Evolutionary conservation across 2,888 invertebrate genomes (phyloP).

Genomic region (Protophormia terraenovae): DNA sequence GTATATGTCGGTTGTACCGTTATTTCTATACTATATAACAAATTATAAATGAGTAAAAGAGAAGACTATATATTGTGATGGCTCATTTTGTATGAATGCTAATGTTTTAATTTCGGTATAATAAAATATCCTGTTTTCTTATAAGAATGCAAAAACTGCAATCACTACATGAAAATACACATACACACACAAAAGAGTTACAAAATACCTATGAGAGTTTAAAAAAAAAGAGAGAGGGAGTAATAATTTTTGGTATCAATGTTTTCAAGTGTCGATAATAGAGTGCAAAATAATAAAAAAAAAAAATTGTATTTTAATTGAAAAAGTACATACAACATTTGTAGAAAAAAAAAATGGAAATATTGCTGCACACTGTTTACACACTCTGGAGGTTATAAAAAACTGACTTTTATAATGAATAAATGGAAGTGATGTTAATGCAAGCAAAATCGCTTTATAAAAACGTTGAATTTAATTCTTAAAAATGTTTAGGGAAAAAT

Average conservation of each 20-base stretch:
- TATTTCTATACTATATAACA: conserved; percentile 21
- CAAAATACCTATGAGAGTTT: background rate
- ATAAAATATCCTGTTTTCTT: conserved; percentile 78
- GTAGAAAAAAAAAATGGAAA: background rate
- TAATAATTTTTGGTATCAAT: background rate
- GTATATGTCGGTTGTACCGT: conserved; percentile 35
- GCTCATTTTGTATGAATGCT: background rate
- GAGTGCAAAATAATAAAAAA: conserved; percentile 31
- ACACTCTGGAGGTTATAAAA: background rate
- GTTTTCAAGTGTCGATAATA: conserved; percentile 50
- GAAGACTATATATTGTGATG: conserved; percentile 53
- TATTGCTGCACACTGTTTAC: conserved; percentile 22
- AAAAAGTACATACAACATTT: conserved; percentile 35
- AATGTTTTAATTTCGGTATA: conserved; percentile 76
- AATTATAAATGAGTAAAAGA: conserved; percentile 57
- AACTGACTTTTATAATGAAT: background rate
- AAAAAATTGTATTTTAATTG: conserved; percentile 51
- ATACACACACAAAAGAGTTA: background rate
- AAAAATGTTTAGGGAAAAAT: no score
- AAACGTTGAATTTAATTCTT: no score
- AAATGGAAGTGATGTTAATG: no score
- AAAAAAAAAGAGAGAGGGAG: background rate
- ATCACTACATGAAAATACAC: background rate
- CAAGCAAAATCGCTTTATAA: no score
- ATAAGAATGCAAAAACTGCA: conserved; percentile 48